Conservation (phyloP, 1,140 invertebrate species). For the Bemisia tabaci region DNA sequence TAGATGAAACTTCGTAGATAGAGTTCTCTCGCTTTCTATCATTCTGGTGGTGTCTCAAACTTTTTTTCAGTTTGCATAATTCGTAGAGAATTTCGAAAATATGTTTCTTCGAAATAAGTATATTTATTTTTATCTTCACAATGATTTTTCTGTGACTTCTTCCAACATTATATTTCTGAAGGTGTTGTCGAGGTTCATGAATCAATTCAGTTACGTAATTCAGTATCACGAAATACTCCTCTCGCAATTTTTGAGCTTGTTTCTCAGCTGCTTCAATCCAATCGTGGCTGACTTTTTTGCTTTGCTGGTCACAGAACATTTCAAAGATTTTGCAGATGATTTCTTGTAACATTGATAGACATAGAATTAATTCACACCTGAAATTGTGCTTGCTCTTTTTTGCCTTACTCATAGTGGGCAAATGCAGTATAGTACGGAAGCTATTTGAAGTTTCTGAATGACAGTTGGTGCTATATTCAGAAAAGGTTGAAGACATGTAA, state of each 20-base stretch:
- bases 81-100: not conserved
- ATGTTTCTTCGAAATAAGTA: not conserved
- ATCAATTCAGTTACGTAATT: not conserved
- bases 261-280: no score
- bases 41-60: not conserved
- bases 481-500: not conserved
- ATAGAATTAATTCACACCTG: not conserved
- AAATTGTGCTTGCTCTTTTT: no score
- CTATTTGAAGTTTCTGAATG: not conserved
- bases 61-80: not conserved
- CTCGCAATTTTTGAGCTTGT: not conserved
- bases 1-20: not conserved
- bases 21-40: not conserved
- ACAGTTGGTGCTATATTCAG: not conserved
- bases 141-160: not conserved
- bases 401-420: no score
- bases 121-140: not conserved
- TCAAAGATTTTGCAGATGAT: no score
- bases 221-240: not conserved
- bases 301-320: no score
- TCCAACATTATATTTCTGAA: not conserved
- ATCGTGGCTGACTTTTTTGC: no score
- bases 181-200: not conserved
- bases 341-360: not conserved
- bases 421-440: no score